Conservation (phyloP, 2,888 invertebrate genomes). For the Stenolophus ochropezus region DNA sequence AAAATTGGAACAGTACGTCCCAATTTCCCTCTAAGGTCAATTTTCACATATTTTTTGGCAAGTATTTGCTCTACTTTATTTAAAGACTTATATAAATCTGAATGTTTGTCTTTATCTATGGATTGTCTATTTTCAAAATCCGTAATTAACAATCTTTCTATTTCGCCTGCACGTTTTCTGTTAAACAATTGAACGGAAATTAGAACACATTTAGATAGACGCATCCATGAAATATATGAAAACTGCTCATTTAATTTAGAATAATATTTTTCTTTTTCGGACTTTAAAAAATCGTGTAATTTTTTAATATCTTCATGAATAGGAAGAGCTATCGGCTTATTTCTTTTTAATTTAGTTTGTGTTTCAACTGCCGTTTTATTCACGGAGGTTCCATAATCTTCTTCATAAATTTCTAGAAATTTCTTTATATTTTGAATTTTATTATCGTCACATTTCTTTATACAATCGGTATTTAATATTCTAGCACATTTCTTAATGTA, state of each 20-base stretch:
- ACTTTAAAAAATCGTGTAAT: background rate
- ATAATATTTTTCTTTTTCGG: no score
- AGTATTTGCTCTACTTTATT: background rate
- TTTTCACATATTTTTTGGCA: background rate
- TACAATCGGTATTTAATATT: background rate
- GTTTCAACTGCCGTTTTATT: background rate
- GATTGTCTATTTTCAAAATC: no score
- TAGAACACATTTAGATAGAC: background rate
- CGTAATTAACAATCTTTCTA: background rate
- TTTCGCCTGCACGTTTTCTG: constrained; percentile 6
- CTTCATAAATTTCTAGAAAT: constrained; percentile 3
- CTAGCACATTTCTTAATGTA: constrained; percentile 2
- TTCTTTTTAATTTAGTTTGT: background rate
- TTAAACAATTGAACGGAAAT: background rate
- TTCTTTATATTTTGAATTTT: background rate
- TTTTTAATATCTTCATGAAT: background rate
- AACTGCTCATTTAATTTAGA: no score
- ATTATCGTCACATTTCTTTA: background rate
- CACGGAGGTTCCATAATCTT: background rate
- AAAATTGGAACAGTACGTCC: background rate
- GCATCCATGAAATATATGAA: background rate
- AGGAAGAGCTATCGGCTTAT: background rate
- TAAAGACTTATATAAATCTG: background rate
- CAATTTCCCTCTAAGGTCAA: no score
- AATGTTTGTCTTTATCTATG: constrained; percentile 9